A percentile compares a stretch with the other conserved stretches of the same genome.
Conservation (phyloP, 92 coral and sea anemone genomes). For the Umimayanthus kanabou region DNA sequence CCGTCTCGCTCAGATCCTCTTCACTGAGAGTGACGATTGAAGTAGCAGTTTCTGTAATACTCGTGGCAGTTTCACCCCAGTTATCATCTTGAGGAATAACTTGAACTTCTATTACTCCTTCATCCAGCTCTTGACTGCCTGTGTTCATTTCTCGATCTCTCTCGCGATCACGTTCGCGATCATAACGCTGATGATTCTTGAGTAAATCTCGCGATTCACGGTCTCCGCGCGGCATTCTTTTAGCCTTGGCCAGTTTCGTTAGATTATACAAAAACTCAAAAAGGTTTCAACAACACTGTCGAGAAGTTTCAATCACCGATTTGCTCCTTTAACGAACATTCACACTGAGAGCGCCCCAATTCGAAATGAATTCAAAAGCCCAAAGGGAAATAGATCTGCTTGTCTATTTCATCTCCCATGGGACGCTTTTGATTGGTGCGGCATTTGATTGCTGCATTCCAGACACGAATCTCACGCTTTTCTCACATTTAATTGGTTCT, state of each 20-base stretch:
- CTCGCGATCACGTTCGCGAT: conserved; percentile 71
- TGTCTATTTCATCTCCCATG: conserved; percentile 59
- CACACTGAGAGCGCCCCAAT: conserved; percentile 24
- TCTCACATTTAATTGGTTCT: conserved; percentile 25
- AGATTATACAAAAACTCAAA: background rate
- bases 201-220: conserved; percentile 50
- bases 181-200: conserved; percentile 47
- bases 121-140: conserved; percentile 89
- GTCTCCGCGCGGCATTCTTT: conserved; percentile 71
- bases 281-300: background rate
- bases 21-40: conserved; percentile 96
- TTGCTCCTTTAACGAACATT: conserved; percentile 17
- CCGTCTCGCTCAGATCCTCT: conserved; percentile 87
- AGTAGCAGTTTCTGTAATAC: conserved; percentile 97
- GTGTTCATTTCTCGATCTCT: conserved; percentile 62
- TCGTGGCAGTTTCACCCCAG: conserved; percentile 99
- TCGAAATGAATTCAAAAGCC: conserved; percentile 40
- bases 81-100: conserved; percentile 99
- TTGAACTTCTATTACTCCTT: conserved; percentile 98
- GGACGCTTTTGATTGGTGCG: conserved; percentile 74
- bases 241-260: conserved; percentile 17
- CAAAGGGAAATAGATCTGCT: conserved; percentile 21
- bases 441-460: conserved; percentile 36
- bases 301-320: conserved; percentile 8
- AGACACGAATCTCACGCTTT: conserved; percentile 2